Base-by-base conservation (phyloP, 2,797 vertebrate genomes). In the Ambastaia sidthimunki region DNA sequence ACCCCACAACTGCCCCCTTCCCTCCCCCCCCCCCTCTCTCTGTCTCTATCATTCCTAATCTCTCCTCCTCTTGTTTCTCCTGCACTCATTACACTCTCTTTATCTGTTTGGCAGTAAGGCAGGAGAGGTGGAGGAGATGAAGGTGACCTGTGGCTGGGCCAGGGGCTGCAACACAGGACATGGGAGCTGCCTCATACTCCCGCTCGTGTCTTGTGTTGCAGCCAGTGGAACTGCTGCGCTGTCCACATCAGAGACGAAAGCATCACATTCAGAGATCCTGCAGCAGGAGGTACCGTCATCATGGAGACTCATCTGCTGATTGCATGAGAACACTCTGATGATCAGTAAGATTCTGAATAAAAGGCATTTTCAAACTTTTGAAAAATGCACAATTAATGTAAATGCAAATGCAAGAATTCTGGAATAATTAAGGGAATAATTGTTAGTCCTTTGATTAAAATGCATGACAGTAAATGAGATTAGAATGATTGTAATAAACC, bases 161-260 rank as follows among this genome's bases (percentile, higher is more conserved):
- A 94, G 90, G 79, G 97, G 97, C 97, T 99, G 96, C 96, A 98
- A 98, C 97, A 98, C 95, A 95, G 96, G 97, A 97, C 97, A 96
- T 95, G 96, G 96, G 97, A 95, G 95, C 94, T 95, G 93, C 90
- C 92, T 93, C 89, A 90, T 92, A 91, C 90, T 86, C 93, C 95
- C 93, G 94, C 97, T 99, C 97, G 97, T 99, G 97, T 99, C 97
- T 99, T 99, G 96, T 98, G 97, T 99, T 99, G 97, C 97, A 99
- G 97, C 97, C 97, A 97, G 97, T 95, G 97, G 97, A 92, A 81
- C 90, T 84, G 90, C 89, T 89, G 68, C 81, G 12, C 80, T 82
- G 60, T 82, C 74, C 84, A 87, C 63, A 74, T 54, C 75, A 74
- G 67, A 74, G 66, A 48, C 4, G 11, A n/a, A 59, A 16, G 28